Evolutionary conservation across 2,113 vertebrate genomes (phyloP), one percentile per base, ranked within the genome.

Genomic region (Telmatochromis sp.): DNA sequence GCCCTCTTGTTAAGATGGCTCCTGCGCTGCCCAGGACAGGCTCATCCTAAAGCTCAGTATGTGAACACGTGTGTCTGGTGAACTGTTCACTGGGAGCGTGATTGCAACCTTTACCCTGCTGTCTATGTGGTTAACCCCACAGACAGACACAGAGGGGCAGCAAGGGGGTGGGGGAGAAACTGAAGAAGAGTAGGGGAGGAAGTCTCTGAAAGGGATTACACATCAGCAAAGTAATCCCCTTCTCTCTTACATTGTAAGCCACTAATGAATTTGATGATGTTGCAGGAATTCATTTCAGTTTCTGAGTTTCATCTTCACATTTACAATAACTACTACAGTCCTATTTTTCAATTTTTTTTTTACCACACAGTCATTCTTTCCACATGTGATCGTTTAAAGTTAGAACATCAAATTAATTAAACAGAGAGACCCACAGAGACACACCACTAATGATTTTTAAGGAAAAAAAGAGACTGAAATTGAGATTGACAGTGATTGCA

Each of bases 101-200:
- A 94, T 94, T 94, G 87, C 90, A 89, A 89, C 87, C 83, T 89
- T 89, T 89, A 79, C 81, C 57, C 89, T 81, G 37, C 81, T 57
- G 84, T 57, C 81, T 84, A 86, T 84, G 80, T 89, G 86, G 92
- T 92, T 92, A 93, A 92, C 89, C 86, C 65, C 89, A 83, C 80
- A 42, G 33, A 79, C n/a, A 73, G 87, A 35, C 60, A 75, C 35
- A 75, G 83, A 82, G 13, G 15, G 73, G 54, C 28, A 85, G 19
- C 14, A 23, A 13, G 42, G 28, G 45, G 4, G 81, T 19, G 45
- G n/a, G 14, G 42, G 42, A 49, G 17, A 4, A 54, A 81, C n/a
- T 80, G 68, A 81, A 37, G 42, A 55, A 19, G 78, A 70, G 65
- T 14, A 35, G 26, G 21, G 68, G 19, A 21, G 26, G 9, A 23